Conservation (phyloP, 2,797 vertebrate genomes). For the Paguma larvata region DNA sequence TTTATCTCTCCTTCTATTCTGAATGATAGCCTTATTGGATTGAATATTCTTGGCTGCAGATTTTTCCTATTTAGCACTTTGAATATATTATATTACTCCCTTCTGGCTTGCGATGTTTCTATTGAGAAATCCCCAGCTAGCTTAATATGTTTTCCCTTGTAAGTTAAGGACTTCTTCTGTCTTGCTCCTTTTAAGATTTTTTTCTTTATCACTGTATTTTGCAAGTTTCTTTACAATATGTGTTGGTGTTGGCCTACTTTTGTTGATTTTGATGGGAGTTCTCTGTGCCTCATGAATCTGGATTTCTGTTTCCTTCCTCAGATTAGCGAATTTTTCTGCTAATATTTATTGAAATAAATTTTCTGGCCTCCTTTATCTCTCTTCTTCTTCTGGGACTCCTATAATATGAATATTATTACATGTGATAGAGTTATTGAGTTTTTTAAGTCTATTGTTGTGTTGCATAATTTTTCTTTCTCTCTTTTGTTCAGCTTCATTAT, state of each 20-base stretch:
- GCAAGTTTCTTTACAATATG: neutral
- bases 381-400: neutral
- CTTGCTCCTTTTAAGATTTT: neutral
- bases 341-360: neutral
- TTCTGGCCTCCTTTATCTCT: neutral
- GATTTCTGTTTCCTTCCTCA: neutral
- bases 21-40: neutral
- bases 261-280: neutral
- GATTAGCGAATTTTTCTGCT: neutral
- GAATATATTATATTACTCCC: neutral
- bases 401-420: neutral
- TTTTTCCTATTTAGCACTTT: neutral
- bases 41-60: neutral
- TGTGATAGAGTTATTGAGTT: neutral
- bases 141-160: neutral
- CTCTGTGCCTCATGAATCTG: neutral
- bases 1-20: neutral
- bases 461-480: neutral
- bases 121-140: neutral
- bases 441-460: neutral
- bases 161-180: neutral
- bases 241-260: neutral
- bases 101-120: neutral
- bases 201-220: neutral
- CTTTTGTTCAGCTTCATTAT: neutral